Evolutionary conservation across 2,113 vertebrate species (phyloP).

Genomic region (Siniperca knerii): DNA sequence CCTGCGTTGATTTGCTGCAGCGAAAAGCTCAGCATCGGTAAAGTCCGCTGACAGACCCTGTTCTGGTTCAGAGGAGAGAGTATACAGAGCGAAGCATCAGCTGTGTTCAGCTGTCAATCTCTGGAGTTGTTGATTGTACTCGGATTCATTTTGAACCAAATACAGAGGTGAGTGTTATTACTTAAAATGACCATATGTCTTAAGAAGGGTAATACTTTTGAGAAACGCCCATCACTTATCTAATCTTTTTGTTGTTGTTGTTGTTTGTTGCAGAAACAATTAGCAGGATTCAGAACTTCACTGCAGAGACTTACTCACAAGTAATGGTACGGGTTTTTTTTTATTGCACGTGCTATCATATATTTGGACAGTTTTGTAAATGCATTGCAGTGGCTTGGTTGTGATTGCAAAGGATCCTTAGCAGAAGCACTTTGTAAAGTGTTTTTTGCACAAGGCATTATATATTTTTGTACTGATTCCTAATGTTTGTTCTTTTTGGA

Average conservation of each 20-base stretch:
- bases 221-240: neutral
- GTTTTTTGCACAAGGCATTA: neutral
- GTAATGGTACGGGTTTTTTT: constrained; percentile 71
- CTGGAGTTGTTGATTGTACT: neutral
- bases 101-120: neutral
- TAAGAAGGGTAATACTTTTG: neutral
- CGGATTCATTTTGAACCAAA: neutral
- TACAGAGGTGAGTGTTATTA: constrained; percentile 43
- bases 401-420: neutral
- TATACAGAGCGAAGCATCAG: neutral
- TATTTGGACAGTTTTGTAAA: neutral
- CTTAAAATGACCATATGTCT: neutral
- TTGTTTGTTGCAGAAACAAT: constrained; percentile 14
- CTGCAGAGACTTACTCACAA: constrained; percentile 6
- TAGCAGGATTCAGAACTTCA: constrained; percentile 25
- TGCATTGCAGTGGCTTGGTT: neutral
- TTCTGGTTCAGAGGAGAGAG: constrained; percentile 24
- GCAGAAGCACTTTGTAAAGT: neutral
- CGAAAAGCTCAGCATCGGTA: constrained; percentile 46
- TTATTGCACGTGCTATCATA: neutral
- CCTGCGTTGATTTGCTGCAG: constrained; percentile 73
- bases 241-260: neutral
- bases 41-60: constrained; percentile 55
- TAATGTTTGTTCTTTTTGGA: neutral
- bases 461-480: neutral